Conservation (phyloP, 2,888 invertebrate species). For the Gastrophysa polygoni region DNA sequence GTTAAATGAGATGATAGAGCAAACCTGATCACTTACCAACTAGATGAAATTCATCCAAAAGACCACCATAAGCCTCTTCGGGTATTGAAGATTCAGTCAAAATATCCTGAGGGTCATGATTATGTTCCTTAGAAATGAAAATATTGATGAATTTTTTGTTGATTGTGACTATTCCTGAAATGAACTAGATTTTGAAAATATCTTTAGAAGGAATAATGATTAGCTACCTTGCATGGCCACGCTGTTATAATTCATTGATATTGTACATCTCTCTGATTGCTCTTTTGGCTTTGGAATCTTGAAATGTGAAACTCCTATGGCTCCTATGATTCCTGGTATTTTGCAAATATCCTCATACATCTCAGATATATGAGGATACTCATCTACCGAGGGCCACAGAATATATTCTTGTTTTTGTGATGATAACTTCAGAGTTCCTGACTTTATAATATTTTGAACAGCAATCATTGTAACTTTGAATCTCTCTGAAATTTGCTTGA, state of each 20-base stretch:
- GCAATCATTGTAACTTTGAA: constrained; percentile 29
- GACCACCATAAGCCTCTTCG: constrained; percentile 14
- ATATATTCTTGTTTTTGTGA: constrained; percentile 18
- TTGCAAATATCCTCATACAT: constrained; percentile 19
- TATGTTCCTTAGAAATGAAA: constrained; percentile 17
- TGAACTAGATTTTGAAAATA: neutral
- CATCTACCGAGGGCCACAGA: constrained; percentile 23
- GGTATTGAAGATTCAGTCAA: constrained; percentile 24
- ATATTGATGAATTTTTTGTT: constrained; percentile 29
- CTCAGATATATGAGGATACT: constrained; percentile 24
- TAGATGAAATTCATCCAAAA: constrained; percentile 25
- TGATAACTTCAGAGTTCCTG: constrained; percentile 23
- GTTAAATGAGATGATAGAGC: neutral
- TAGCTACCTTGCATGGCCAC: constrained; percentile 28
- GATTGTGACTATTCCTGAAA: constrained; percentile 26
- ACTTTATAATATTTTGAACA: constrained; percentile 24
- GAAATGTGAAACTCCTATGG: constrained; percentile 28
- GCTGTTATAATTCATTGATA: constrained; percentile 17
- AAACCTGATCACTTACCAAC: constrained; percentile 23
- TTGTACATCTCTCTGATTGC: constrained; percentile 3
- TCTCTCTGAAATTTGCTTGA: constrained; percentile 29
- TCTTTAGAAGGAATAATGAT: neutral
- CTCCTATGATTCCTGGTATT: constrained; percentile 24
- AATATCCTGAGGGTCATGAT: constrained; percentile 21
- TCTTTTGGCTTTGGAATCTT: constrained; percentile 26